Percentiles rank a stretch among this genome's conserved stretches.
Conservation (phyloP, 2,888 invertebrate species). For the Schizotus pectinicornis region DNA sequence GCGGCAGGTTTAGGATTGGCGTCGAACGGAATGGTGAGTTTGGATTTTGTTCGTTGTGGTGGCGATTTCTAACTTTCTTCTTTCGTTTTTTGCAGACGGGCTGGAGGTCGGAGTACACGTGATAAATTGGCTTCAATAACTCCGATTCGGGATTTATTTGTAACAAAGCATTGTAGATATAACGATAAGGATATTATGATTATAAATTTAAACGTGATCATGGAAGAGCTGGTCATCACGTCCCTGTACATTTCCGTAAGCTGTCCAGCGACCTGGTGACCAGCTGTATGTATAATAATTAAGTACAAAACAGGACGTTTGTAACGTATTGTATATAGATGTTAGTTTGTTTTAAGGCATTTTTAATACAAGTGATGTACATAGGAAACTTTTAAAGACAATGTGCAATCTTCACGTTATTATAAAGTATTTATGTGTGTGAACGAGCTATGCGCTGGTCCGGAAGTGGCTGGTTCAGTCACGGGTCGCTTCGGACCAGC, state of each 20-base stretch:
- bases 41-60: slow-evolving; percentile 3
- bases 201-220: slow-evolving; percentile 41
- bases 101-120: slow-evolving; percentile 93
- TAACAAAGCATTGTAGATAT: slow-evolving; percentile 46
- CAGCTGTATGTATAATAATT: slow-evolving; percentile 50
- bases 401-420: slow-evolving; percentile 52
- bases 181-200: slow-evolving; percentile 35
- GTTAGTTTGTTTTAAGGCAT: slow-evolving; percentile 54
- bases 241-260: slow-evolving; percentile 42
- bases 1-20: slow-evolving; percentile 65
- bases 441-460: slow-evolving; percentile 28
- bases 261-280: slow-evolving; percentile 43
- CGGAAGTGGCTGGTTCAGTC: slow-evolving; percentile 6
- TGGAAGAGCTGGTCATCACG: slow-evolving; percentile 42
- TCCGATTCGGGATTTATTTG: slow-evolving; percentile 43
- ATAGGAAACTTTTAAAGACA: slow-evolving; percentile 47
- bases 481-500: slow-evolving; percentile 18
- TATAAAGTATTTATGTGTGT: slow-evolving; percentile 36
- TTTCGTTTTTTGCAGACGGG: slow-evolving; percentile 75
- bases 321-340: slow-evolving; percentile 58
- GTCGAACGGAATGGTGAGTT: slow-evolving; percentile 69
- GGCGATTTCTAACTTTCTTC: slow-evolving; percentile 10
- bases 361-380: slow-evolving; percentile 54
- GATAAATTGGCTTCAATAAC: slow-evolving; percentile 62
- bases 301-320: slow-evolving; percentile 57